Evolutionary conservation across 2,113 vertebrate genomes (phyloP), one percentile per base, ranked within the genome.

Genomic region (Equus quagga): DNA sequence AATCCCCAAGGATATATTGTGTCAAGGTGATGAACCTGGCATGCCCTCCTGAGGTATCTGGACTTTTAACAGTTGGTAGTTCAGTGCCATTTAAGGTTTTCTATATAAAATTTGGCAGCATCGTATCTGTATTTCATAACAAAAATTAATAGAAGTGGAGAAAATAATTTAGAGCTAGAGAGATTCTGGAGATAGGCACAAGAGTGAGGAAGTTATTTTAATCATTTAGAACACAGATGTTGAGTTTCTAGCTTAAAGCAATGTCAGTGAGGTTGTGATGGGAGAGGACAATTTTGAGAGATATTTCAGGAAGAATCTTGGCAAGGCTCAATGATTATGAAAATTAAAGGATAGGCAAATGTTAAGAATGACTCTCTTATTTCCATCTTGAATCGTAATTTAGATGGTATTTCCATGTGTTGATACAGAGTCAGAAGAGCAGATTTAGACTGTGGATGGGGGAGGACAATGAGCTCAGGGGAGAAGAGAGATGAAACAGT

Each of bases 121-220:
- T 70, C 13, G 54, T 56, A 36, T 36, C 14, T 91, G 33, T 54
- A 8, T 44, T 88, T 80, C 93, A 1, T 72, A 73, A 89, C 26
- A 75, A 78, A 92, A 81, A 67, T 41, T 89, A 90, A 73, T 51
- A 23, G 3, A 92, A 89, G 58, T 83, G 2, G 3, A 73, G 8
- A 96, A 23, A 91, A 44, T 23, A 72, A 15, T 62, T 72, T 49
- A 82, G n/a, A 95, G 8, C 9, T n/a, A 23, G 11, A 73, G 9
- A 82, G n/a, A 70, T 78, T 83, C 31, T 72, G 15, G 18, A 73
- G 26, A n/a, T 8, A 86, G 33, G 54, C 17, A 87, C 11, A 91
- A 82, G 65, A 73, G 72, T 65, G 56, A 92, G 44, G 15, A 83
- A 79, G n/a, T 2, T 91, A 72, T 79, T 94, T 93, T 85, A 79